A percentile compares a stretch with the other conserved stretches of the same genome.
These are phyloP conservation scores for Arnoldichthys spilopterus DNA, from an alignment of 2,797 vertebrate genomes.

Conservation along the genomic window DNA sequence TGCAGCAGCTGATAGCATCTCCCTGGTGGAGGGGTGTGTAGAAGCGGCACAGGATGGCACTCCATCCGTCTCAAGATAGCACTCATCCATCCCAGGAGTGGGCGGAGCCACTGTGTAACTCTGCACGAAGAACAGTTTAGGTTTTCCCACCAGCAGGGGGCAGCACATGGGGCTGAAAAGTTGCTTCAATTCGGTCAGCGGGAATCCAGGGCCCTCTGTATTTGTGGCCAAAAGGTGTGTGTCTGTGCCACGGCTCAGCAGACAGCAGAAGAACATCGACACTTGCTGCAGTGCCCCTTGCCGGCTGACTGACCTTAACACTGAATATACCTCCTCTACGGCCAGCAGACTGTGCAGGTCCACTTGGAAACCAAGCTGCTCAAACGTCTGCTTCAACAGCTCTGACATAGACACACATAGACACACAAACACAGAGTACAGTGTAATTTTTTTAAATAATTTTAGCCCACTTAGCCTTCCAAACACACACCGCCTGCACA, in stretches of 20 bases:
- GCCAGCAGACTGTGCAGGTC: slow-evolving; percentile 65
- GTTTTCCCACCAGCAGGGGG: slow-evolving; percentile 84
- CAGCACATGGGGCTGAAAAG: slow-evolving; percentile 81
- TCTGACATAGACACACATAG: slow-evolving; percentile 28
- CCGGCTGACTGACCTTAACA: slow-evolving; percentile 64
- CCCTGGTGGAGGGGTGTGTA: not conserved
- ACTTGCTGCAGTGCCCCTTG: slow-evolving; percentile 65
- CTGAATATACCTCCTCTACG: slow-evolving; percentile 43
- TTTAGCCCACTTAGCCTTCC: too few species aligned
- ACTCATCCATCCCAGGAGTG: slow-evolving; percentile 49
- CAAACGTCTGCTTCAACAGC: slow-evolving; percentile 79
- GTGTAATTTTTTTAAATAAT: too few species aligned
- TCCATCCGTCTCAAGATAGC: slow-evolving; percentile 80
- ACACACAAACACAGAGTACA: too few species aligned
- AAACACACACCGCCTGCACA: too few species aligned
- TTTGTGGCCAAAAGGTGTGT: slow-evolving; percentile 80
- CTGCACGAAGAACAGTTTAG: slow-evolving; percentile 94
- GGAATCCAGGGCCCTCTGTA: slow-evolving; percentile 60
- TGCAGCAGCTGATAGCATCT: slow-evolving; percentile 77
- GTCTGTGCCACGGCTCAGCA: slow-evolving; percentile 84
- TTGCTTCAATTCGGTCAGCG: slow-evolving; percentile 73
- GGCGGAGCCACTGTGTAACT: slow-evolving; percentile 73
- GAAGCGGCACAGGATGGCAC: not conserved
- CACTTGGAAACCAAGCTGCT: slow-evolving; percentile 77
- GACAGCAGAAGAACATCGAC: slow-evolving; percentile 83